Base-by-base conservation (phyloP, 2,797 vertebrate species). In the Emydoidea blandingii region DNA sequence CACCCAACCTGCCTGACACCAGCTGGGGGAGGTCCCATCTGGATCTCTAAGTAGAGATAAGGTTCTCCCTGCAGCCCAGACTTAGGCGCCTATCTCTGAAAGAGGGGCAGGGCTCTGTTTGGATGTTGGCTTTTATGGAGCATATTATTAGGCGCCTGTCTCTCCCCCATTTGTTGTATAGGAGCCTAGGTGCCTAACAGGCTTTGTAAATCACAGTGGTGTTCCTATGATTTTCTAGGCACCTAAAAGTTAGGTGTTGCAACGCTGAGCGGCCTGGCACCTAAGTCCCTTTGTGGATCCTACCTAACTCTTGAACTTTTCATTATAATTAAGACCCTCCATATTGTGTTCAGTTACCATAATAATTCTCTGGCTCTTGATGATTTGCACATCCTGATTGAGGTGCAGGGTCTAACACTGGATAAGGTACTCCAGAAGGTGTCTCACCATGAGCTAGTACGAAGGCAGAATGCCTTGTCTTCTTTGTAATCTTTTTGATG, bases 391-490 rank as follows among this genome's bases (percentile, higher is more conserved):
- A 74, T 25, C 37, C 53, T 84, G 44, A 74, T 76, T 53, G 81
- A 87, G 15, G 23, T 72, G 10, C 83, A 50, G 2, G 50, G 25
- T 8, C 44, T 87, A 53, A 68, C 37, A 44, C 68, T 44, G 23
- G 29, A 31, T 84, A 56, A 18, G 83, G 49, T 47, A 12, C 25
- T 54, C 31, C 57, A 74, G 37, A 23, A 37, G 41, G 6, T 10
- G 16, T 4, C 3, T 72, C 2, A 50, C 3, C 31, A 50, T 10
- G 27, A 6, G 37, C 56, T 54, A 29, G 1, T 2, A 49, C 12
- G 29, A 2, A 0, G 2, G 37, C 12, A 74, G 5, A 41, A 37
- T 14, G 12, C 25, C 7, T 12, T 4, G 0, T 1, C 74, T 85
- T 78, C 85, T 57, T 56, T 7, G 1, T 23, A 84, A 21, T 37